These are phyloP conservation scores for Lytechinus pictus DNA, from an alignment of 35 echinoderm and acorn worm genomes.

Conservation along the genomic window DNA sequence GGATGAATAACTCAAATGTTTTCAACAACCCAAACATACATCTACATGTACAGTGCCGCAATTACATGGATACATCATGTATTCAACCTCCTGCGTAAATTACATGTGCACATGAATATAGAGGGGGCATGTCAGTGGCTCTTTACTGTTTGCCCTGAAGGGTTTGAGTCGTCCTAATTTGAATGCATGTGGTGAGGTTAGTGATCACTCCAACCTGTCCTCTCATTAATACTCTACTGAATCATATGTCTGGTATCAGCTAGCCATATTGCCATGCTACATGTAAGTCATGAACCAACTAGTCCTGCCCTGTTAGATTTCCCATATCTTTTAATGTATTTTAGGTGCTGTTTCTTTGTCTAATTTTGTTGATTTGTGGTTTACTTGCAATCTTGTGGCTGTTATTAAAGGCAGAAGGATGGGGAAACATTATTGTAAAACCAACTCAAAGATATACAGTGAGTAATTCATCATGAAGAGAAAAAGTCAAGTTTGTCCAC, in stretches of 20 bases:
- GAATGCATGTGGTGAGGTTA: conserved; percentile 31
- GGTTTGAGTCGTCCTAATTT: conserved; percentile 23
- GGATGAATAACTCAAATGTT: neutral
- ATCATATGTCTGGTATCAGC: neutral
- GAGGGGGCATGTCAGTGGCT: neutral
- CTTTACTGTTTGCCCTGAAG: neutral
- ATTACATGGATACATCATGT: neutral
- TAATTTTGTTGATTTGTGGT: too few species aligned
- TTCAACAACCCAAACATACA: neutral
- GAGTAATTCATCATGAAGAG: too few species aligned
- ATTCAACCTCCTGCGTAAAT: neutral
- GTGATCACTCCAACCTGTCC: conserved; percentile 39
- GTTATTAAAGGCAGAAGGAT: too few species aligned
- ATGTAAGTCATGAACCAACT: too few species aligned
- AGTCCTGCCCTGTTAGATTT: too few species aligned
- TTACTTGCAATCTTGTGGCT: too few species aligned
- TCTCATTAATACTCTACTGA: conserved; percentile 26
- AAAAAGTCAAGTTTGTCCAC: too few species aligned
- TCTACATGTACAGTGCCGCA: neutral
- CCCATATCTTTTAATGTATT: too few species aligned
- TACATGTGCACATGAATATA: neutral
- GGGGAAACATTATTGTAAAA: too few species aligned
- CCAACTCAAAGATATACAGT: too few species aligned
- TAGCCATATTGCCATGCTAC: neutral
- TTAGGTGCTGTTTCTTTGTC: too few species aligned